Evolutionary conservation across 2,113 vertebrate genomes (phyloP).

Genomic region (Ameiurus melas): DNA sequence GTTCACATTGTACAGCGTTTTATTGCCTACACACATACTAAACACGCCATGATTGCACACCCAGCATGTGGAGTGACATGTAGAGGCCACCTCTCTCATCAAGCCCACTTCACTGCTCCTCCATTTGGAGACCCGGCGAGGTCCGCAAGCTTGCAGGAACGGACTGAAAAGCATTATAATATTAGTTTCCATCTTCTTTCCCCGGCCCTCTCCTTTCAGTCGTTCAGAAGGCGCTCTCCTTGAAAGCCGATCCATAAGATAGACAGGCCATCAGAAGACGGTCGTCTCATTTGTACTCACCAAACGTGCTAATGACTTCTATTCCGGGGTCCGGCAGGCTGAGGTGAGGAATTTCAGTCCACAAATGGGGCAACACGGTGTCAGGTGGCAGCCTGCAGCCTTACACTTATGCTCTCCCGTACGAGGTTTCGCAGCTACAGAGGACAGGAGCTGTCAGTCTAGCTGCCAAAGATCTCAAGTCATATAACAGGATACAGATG

Average conservation of each 20-base stretch:
- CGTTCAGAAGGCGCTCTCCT: conserved; percentile 76
- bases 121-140: conserved; percentile 45
- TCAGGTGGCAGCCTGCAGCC: conserved; percentile 66
- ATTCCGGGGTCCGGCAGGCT: conserved; percentile 70
- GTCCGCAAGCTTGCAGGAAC: conserved; percentile 37
- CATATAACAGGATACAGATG: conserved; percentile 11
- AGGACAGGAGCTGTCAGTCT: conserved; percentile 72
- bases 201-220: conserved; percentile 58
- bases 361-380: conserved; percentile 62
- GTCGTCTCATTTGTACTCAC: conserved; percentile 81
- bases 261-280: conserved; percentile 79
- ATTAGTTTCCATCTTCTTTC: conserved; percentile 73
- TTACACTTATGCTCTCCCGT: conserved; percentile 48
- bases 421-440: conserved; percentile 65
- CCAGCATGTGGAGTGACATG: conserved; percentile 51
- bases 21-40: conserved; percentile 59
- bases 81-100: conserved; percentile 67
- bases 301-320: conserved; percentile 84
- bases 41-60: conserved; percentile 58
- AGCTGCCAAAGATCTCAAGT: not conserved
- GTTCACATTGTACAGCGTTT: conserved; percentile 56
- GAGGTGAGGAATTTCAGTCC: conserved; percentile 69
- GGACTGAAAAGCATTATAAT: conserved; percentile 74
- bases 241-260: conserved; percentile 82
- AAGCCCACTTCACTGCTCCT: conserved; percentile 62